A percentile compares a stretch with the other conserved stretches of the same genome.
These are phyloP conservation scores for Athalia circularis DNA, from an alignment of 2,888 invertebrate genomes.

Conservation along the genomic window DNA sequence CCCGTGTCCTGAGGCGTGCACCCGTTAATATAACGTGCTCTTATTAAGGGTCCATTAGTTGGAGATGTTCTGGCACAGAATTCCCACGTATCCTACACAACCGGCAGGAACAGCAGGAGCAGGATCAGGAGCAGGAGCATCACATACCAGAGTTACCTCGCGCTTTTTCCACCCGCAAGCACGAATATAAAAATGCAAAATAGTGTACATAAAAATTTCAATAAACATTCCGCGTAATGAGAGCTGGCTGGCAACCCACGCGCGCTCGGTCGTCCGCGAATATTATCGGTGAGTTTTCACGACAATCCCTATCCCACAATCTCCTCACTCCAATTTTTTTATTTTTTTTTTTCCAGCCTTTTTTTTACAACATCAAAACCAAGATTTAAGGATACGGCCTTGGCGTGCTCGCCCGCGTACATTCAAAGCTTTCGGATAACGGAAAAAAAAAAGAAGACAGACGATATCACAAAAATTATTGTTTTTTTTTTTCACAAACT, in stretches of 20 bases:
- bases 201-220: conserved; percentile 57
- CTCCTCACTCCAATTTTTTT: background rate
- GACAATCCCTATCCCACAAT: conserved; percentile 44
- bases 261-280: conserved; percentile 7
- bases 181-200: conserved; percentile 57
- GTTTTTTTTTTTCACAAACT: no score
- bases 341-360: background rate
- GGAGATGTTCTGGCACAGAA: conserved; percentile 34
- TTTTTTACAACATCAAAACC: background rate
- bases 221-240: conserved; percentile 53
- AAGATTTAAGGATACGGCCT: background rate
- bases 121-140: no score
- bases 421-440: no score
- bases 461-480: no score
- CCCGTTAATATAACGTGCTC: conserved; percentile 41
- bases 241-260: conserved; percentile 20
- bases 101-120: background rate
- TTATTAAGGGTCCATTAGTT: conserved; percentile 41
- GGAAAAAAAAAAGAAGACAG: no score
- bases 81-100: conserved; percentile 11
- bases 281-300: conserved; percentile 39
- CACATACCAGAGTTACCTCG: no score
- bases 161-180: no score
- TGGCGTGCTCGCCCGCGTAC: background rate
- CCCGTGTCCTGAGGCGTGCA: conserved; percentile 15